Base-by-base conservation (phyloP, 2,888 invertebrate species). In the Rotaria macrura region DNA sequence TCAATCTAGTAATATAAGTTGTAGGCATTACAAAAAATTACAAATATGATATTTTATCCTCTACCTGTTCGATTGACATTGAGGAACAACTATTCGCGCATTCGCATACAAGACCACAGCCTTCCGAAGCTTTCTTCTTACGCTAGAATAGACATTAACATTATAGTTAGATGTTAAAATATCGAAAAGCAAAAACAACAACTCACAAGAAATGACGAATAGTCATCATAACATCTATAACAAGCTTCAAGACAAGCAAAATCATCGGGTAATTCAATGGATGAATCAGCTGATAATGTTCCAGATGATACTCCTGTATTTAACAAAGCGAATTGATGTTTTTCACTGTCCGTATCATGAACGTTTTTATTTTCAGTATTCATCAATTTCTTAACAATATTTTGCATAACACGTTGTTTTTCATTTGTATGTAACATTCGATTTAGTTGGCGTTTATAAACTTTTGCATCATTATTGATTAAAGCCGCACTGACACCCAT, bases 21-120 rank as follows among this genome's bases (percentile, higher is more conserved):
- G 12, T 7, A 29, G n/a, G 7, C 12, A 29, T 6, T 17, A 10
- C 1, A 29, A 29, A 17, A 65, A 20, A 54, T 6, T 20, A 17
- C 25, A 34, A 34, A 1, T 20, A 17, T 10, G 17, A 25, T 20
- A 1, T 14, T 14, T 29, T 65, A 14, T 6, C 4, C 1, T 29
- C 20, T 79, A 79, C 79, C n/a, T 79, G 25, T 79, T 79, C 79
- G 25, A 79, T 79, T 25, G 79, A 34, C 7, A 43, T 79, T 17
- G 25, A 25, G 3, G n/a, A 4, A n/a, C 79, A 79, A 10, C 40
- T 79, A 7, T 79, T 43, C 25, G 79, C 79, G 43, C 79, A 79
- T 23, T 79, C 79, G n/a, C 79, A 79, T 43, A 79, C n/a, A 17
- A 43, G 79, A 40, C 79, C 79, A n/a, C 79, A 79, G n/a, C 40